Conservation (phyloP, 2,113 vertebrate genomes). For the Phrynocephalus versicolor region DNA sequence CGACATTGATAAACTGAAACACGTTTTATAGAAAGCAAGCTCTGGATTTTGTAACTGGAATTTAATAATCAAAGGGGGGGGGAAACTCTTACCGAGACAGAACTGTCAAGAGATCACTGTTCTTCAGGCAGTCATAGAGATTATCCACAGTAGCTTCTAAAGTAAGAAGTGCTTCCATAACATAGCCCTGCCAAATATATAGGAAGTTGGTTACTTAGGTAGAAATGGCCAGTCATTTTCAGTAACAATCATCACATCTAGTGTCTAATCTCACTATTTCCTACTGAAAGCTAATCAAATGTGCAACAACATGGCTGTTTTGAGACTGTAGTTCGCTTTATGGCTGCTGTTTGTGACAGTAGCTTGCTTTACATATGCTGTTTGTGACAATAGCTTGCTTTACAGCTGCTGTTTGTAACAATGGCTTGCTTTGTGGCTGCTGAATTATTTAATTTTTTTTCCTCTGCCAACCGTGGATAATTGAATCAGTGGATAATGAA, state of each 20-base stretch:
- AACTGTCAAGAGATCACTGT: constrained; percentile 92
- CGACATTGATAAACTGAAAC: constrained; percentile 5
- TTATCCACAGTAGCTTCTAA: constrained; percentile 96
- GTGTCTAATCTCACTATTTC: background rate
- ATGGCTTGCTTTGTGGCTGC: too few relatives aligned
- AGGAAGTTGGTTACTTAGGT: constrained; percentile 30
- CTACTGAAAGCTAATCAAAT: background rate
- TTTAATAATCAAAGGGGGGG: constrained; percentile 17
- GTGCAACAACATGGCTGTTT: too few relatives aligned
- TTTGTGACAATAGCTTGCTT: too few relatives aligned
- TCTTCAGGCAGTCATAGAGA: constrained; percentile 95
- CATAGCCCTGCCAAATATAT: constrained; percentile 84
- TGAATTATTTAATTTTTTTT: too few relatives aligned
- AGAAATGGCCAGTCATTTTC: constrained; percentile 12
- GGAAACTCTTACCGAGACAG: constrained; percentile 84
- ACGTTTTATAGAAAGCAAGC: background rate
- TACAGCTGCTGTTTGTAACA: too few relatives aligned
- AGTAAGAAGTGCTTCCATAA: constrained; percentile 96
- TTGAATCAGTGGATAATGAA: too few relatives aligned
- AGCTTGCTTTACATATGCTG: too few relatives aligned
- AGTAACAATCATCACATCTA: constrained; percentile 16
- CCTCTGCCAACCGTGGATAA: too few relatives aligned
- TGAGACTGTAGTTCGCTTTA: too few relatives aligned
- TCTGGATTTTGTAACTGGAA: background rate
- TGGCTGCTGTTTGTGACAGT: too few relatives aligned